Evolutionary conservation across 2,888 invertebrate genomes (phyloP), one percentile per base, ranked within the genome.

Genomic region (Acronicta alni): DNA sequence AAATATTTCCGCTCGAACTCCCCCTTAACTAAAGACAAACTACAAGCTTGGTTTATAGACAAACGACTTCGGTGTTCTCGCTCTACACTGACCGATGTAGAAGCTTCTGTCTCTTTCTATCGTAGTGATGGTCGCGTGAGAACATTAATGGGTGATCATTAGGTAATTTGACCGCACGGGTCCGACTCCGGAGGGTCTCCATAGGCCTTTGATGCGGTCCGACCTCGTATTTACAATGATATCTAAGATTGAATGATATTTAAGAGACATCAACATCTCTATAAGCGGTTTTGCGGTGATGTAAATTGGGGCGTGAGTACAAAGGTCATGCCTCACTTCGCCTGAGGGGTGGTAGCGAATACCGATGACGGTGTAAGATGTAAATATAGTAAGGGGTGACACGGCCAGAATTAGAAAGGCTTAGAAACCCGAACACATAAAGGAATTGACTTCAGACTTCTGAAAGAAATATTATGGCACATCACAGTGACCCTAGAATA

Each of bases 141-240:
- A 58, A 65, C 65, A 60, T 73, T 75, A 79, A 83, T 72, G 73
- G 74, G 55, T 67, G 67, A 78, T 81, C 82, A 84, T 85, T 86
- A 85, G 57, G 80, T 83, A 80, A 84, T 82, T 85, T 77, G 72
- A 76, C 82, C 80, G 80, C 81, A 66, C 30, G 71, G 74, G 80
- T 75, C 74, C 20, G 62, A 42, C 54, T 61, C 43, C 57, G 20
- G 39, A 70, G 52, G 53, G 65, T 35, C 20, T 60, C 37, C 47
- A 51, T 44, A 37, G 62, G 16, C 12, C 55, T 77, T 69, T 75
- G 67, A 70, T 66, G 75, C 47, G 75, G 75, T 60, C 15, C 18
- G 57, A 48, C 59, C 59, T 57, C 43, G 67, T 49, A 49, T 57
- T 75, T 58, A 39, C 37, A 57, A 74, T 57, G 57, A 60, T 77